Evolutionary conservation across 2,113 vertebrate species (phyloP), one percentile per base, ranked within the genome.

Genomic region (Semnornis frantzii): DNA sequence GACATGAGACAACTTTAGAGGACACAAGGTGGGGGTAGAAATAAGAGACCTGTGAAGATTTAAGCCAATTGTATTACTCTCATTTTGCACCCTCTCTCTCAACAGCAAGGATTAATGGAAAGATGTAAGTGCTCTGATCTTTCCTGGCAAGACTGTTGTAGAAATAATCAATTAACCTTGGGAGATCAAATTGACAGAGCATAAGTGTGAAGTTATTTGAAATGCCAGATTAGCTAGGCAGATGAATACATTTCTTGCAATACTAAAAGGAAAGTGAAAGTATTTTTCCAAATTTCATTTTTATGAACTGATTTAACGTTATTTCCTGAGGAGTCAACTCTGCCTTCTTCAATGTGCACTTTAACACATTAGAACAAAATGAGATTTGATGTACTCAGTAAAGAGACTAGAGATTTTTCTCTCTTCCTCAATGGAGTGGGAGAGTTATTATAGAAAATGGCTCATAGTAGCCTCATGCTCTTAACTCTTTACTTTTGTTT

Each of bases 81-180:
- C 78, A 16, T 81, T 95, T 94, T 91, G 85, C 64, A 95, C 88
- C 66, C 82, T 94, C 82, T 97, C 94, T 89, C 94, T 89, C 90
- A 97, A 96, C 94, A 96, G 95, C 90, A 54, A 94, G 96, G 96
- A 97, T 97, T 97, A 97, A 96, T 96, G 95, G 95, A 95, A 97
- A 97, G 96, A 97, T 95, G 90, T 93, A 90, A 97, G 96, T 74
- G 13, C 95, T 97, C 96, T 93, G 97, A 91, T 97, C 97, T 96
- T 97, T 94, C 91, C 97, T 96, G 95, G 97, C 94, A 96, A 94
- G 96, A 96, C 91, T 91, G 94, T 97, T 96, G 97, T 97, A 97
- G 97, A 97, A 97, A 97, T 97, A 97, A 98, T 98, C 97, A 97
- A 97, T 98, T 98, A 98, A 98, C 97, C 97, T 96, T 93, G 96